Base-by-base conservation (phyloP, 64 coral and sea anemone genomes). In the Actinia equina region DNA sequence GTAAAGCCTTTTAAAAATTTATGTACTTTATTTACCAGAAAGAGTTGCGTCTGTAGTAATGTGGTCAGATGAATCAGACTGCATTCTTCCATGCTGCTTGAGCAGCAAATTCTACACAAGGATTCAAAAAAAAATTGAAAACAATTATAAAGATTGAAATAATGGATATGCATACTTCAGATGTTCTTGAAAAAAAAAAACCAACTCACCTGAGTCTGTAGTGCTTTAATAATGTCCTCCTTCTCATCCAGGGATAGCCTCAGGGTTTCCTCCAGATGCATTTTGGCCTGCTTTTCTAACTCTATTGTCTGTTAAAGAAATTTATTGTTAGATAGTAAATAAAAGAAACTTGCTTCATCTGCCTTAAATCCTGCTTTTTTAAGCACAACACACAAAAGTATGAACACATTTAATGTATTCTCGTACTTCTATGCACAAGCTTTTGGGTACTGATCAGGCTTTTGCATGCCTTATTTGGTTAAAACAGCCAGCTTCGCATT, bases 251-350 rank as follows among this genome's bases (percentile, higher is more conserved):
- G 77, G 19, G 95, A 94, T 62, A 98, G 53, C 52, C 91, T 93
- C 26, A 98, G 88, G 53, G 95, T 94, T 90, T 98, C 95, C 61
- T 94, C 95, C 78, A 98, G 86, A 58, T 98, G 95, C 93, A 94
- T 94, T 65, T 98, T 98, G 17, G 95, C 95, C 88, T 98, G 93
- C 76, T 98, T 98, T 84, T 98, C 95, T 52, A 98, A 44, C 71
- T 98, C 95, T 60, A 98, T 94, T 5, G 95, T 98, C 95, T 98
- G 84, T 17, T 25, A 65, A 43, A 84, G 30, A 71, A 71, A 37
- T 37, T 37, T 37, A 37, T 37, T 37, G 30, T 37, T 37, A 37
- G 30, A 37, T 37, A 37, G 30, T 37, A 37, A 37, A 37, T 37
- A 37, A 37, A 37, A 37, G 30, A 37, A 37, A 37, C 30, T 37